Conservation (phyloP, 1,140 invertebrate species). For the Prorops nasuta region DNA sequence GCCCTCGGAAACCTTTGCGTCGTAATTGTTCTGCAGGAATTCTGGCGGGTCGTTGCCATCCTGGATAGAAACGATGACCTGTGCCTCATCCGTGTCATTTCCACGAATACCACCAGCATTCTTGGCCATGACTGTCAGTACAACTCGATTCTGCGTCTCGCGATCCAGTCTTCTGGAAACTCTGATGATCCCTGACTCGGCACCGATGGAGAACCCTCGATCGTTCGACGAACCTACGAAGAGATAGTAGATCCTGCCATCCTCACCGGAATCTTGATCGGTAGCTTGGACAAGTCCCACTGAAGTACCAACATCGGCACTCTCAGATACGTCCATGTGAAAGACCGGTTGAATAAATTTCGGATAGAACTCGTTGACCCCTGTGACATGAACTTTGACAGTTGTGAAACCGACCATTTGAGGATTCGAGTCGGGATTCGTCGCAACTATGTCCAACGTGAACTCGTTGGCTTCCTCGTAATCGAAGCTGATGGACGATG, state of each 20-base stretch:
- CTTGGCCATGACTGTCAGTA: constrained; percentile 90
- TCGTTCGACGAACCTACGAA: constrained; percentile 92
- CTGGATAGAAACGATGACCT: constrained; percentile 89
- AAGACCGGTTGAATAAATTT: constrained; percentile 89
- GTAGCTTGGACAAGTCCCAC: constrained; percentile 86
- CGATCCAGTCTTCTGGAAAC: constrained; percentile 82
- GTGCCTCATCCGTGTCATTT: constrained; percentile 93
- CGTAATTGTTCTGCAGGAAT: constrained; percentile 76
- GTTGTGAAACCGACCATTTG: constrained; percentile 73
- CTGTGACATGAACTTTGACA: constrained; percentile 77
- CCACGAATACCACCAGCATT: constrained; percentile 89
- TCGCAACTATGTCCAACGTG: constrained; percentile 77
- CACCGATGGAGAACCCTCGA: constrained; percentile 84
- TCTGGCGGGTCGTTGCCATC: constrained; percentile 95
- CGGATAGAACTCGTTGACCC: constrained; percentile 91
- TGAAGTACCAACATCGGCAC: constrained; percentile 80
- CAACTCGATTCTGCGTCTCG: constrained; percentile 87
- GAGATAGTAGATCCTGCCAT: constrained; percentile 88
- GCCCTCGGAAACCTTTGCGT: constrained; percentile 76
- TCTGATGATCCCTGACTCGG: constrained; percentile 79
- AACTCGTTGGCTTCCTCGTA: constrained; percentile 83
- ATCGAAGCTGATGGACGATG: constrained; percentile 78
- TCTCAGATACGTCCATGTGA: constrained; percentile 91
- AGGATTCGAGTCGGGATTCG: constrained; percentile 77
- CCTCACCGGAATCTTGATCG: constrained; percentile 88